A percentile compares a stretch with the other conserved stretches of the same genome.
Evolutionary conservation across 2,113 vertebrate species (phyloP).

Genomic region (Indicator maculatus): DNA sequence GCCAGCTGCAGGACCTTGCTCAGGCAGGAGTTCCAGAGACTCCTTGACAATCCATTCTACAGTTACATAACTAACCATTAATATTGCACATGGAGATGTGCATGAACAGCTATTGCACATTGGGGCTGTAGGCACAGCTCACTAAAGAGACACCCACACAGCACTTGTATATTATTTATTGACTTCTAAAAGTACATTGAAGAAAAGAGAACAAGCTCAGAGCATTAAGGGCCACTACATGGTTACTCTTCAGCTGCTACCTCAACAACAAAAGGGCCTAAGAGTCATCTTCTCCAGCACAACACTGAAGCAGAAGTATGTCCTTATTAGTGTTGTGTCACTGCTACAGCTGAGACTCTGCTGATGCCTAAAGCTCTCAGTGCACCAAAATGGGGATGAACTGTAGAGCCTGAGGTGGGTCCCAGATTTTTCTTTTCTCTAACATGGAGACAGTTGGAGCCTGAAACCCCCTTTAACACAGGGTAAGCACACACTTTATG

Average conservation of each 20-base stretch:
- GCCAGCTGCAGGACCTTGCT: neutral
- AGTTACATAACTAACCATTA: constrained; percentile 44
- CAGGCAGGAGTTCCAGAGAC: neutral
- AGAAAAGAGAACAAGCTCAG: constrained; percentile 6
- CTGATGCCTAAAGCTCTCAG: neutral
- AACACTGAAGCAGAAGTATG: neutral
- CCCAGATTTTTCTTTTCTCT: neutral
- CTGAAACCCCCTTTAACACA: neutral
- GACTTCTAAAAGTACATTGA: neutral
- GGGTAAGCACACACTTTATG: neutral
- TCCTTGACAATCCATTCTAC: neutral
- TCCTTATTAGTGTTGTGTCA: neutral
- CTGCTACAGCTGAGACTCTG: neutral
- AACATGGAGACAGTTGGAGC: neutral
- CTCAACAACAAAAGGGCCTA: neutral
- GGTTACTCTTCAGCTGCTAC: neutral
- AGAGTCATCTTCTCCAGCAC: neutral
- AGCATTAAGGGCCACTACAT: neutral
- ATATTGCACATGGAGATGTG: neutral
- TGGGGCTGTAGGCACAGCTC: constrained; percentile 3
- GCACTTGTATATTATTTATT: constrained; percentile 32
- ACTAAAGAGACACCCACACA: neutral
- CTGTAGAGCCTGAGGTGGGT: neutral
- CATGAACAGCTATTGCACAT: neutral
- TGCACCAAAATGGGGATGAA: neutral